Evolutionary conservation across 2,797 vertebrate genomes (phyloP), one percentile per base, ranked within the genome.

Genomic region (Anguilla pacifica): DNA sequence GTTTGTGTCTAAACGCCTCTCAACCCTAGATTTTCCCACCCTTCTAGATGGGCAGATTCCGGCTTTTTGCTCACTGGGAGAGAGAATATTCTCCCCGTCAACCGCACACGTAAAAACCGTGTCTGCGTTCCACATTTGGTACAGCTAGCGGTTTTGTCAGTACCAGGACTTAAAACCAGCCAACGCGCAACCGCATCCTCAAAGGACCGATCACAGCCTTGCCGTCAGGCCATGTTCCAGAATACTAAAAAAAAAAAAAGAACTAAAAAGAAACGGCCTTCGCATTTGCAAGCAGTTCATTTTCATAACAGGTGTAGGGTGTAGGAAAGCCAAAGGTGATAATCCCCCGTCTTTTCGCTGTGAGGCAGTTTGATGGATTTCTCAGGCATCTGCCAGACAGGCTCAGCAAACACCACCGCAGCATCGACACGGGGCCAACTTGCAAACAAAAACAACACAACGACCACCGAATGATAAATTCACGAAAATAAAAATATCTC

Each of bases 321-420:
- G 43, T 19, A 25, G 1, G 39, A 10, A 72, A 28, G 10, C 28
- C 39, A 22, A 22, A 79, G 51, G 82, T 57, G 53, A 31, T n/a
- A 31, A 25, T 43, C 55, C 35, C 11, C 35, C 4, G 28, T n/a
- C 49, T 55, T 55, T 74, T 31, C 55, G 49, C 55, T 28, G 13
- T 28, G 49, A 19, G 49, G 55, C 49, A 17, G 46, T 57, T 83
- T 83, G 82, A 83, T 83, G 46, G 82, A 83, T 83, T 28, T n/a
- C 15, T 55, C 39, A 7, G 57, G 53, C 9, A 9, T 35, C 6
- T 3, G 83, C 53, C 83, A 19, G 57, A 43, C 55, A 51, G 6
- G 19, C 17, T 13, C 31, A 70, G 57, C 59, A 25, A 43, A 43
- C 39, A 4, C 39, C 59, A 46, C 59, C 11, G n/a, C 31, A 49